phyloP scores from a whole-genome alignment of 2,888 invertebrate species.

The Adelphocoris suturalis region DNA sequence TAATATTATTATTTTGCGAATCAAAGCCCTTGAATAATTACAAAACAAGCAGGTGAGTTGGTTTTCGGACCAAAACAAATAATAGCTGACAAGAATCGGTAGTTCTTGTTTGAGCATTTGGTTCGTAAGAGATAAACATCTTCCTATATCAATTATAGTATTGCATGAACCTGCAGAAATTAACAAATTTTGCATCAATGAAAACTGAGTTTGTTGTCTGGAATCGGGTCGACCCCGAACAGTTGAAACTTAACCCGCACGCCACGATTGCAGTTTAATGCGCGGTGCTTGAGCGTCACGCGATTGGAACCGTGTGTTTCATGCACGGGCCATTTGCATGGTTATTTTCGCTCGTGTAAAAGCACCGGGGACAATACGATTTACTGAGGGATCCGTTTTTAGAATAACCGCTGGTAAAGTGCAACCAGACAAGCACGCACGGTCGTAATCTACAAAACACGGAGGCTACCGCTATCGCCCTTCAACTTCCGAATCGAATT shows the following conservation, averaged over 20 bases:
- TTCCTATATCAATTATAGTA: no score
- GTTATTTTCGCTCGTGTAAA: neutral
- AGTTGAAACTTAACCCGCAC: neutral
- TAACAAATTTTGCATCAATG: no score
- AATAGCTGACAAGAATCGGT: no score
- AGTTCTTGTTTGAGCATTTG: no score
- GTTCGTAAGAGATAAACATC: no score
- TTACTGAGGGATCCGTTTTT: neutral
- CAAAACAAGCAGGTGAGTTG: no score
- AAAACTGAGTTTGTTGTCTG: neutral
- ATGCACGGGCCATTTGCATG: slow-evolving; percentile 1
- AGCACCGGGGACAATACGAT: neutral
- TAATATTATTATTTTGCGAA: no score
- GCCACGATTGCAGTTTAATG: neutral
- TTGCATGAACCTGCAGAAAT: no score
- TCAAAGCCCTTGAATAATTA: no score
- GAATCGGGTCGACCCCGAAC: neutral
- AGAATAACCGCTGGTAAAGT: neutral
- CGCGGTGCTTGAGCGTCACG: neutral
- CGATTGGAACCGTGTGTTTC: neutral
- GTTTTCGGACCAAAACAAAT: no score
- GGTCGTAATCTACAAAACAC: neutral
- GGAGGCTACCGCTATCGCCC: neutral
- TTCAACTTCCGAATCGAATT: neutral
- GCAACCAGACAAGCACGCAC: neutral